Conservation (phyloP, 2,888 invertebrate genomes). For the Epinotia ramella region DNA sequence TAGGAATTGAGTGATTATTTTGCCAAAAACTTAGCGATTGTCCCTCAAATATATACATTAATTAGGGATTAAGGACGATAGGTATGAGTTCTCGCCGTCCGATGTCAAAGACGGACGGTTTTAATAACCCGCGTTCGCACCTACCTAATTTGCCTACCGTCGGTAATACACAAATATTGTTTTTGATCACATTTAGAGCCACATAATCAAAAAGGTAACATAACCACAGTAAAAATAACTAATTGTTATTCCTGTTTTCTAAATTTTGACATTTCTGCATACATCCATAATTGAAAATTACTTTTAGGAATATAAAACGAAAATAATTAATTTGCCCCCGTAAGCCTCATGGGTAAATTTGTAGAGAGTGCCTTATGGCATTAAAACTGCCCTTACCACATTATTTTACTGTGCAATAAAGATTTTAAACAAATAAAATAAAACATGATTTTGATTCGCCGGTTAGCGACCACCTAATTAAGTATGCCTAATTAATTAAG, state of each 20-base stretch:
- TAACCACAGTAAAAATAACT: background rate
- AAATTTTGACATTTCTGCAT: background rate
- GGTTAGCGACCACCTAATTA: too few species aligned
- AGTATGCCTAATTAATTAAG: too few species aligned
- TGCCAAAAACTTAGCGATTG: background rate
- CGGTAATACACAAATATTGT: background rate
- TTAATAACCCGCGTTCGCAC: background rate
- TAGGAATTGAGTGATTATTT: background rate
- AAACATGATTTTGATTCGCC: too few species aligned
- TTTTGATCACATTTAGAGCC: background rate
- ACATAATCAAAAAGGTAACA: too few species aligned
- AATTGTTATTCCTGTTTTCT: background rate
- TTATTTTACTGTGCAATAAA: too few species aligned
- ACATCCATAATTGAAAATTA: background rate
- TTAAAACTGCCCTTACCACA: too few species aligned
- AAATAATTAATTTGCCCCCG: too few species aligned
- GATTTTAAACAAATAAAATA: too few species aligned
- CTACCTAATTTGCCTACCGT: background rate
- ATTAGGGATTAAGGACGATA: too few species aligned
- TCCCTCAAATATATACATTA: background rate
- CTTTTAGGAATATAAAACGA: background rate
- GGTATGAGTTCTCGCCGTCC: background rate
- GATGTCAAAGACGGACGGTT: background rate
- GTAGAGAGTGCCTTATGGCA: too few species aligned
- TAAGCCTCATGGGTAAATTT: too few species aligned